Evolutionary conservation across 2,797 vertebrate genomes (phyloP).

Genomic region (Apodemus agrarius): DNA sequence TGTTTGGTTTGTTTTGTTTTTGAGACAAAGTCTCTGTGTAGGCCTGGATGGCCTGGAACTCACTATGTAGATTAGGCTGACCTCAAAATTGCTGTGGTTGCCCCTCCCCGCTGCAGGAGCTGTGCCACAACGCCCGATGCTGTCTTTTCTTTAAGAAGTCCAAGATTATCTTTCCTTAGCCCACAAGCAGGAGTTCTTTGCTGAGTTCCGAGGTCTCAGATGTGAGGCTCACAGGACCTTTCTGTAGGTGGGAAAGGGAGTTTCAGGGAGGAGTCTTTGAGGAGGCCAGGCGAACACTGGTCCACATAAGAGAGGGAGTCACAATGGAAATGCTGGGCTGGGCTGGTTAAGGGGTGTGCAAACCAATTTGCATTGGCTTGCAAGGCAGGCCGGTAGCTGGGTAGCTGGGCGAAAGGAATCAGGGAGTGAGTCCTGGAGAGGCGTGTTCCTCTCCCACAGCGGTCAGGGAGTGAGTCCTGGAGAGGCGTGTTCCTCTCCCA

Average conservation of each 20-base stretch:
- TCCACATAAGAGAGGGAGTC: not conserved
- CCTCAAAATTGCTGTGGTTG: not conserved
- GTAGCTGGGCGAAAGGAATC: not conserved
- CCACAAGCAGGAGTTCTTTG: not conserved
- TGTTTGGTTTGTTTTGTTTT: not conserved
- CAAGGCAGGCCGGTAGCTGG: not conserved
- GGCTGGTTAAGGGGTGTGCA: not conserved
- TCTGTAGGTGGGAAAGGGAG: not conserved
- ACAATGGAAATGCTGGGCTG: not conserved
- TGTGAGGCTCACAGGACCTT: not conserved
- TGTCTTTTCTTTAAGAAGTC: slow-evolving; percentile 29
- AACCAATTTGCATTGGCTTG: not conserved
- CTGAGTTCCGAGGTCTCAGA: not conserved
- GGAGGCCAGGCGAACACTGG: no score
- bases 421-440: not conserved
- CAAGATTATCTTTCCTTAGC: not conserved
- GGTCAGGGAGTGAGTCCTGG: not conserved
- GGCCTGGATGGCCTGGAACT: not conserved
- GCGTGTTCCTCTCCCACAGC: not conserved
- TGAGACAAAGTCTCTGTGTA: not conserved
- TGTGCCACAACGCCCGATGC: not conserved
- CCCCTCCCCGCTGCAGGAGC: not conserved
- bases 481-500: not conserved
- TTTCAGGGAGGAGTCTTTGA: not conserved
- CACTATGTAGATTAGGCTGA: not conserved